Percentiles rank a stretch among this genome's conserved stretches.
Evolutionary conservation across 2,113 vertebrate species (phyloP).

Genomic region (Poeciliopsis turrubarensis): DNA sequence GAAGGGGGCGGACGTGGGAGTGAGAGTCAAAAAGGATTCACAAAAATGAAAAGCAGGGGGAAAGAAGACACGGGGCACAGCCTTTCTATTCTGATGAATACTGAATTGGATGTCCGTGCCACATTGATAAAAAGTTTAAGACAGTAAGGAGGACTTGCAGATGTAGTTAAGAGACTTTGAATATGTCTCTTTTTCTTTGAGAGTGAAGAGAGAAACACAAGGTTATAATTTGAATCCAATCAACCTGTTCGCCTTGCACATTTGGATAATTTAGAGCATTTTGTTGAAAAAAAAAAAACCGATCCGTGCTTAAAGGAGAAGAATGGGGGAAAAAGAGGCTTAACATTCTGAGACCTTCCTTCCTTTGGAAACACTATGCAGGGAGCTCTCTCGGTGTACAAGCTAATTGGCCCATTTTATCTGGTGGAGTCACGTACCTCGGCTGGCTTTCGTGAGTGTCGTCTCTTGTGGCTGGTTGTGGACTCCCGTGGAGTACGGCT

Average conservation of each 20-base stretch:
- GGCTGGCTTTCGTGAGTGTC: constrained; percentile 55
- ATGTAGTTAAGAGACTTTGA: constrained; percentile 21
- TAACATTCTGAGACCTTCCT: constrained; percentile 9
- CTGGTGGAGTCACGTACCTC: constrained; percentile 40
- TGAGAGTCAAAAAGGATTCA: constrained; percentile 18
- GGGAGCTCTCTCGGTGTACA: constrained; percentile 31
- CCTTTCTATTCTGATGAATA: constrained; percentile 43
- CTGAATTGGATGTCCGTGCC: constrained; percentile 28
- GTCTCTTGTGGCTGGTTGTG: constrained; percentile 65
- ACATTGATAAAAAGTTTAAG: constrained; percentile 44
- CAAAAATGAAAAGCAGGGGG: neutral
- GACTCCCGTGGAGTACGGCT: constrained; percentile 64
- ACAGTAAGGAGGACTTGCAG: neutral
- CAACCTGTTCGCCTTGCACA: constrained; percentile 35
- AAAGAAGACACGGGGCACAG: constrained; percentile 14
- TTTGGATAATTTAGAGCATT: constrained; percentile 22
- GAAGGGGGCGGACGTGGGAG: constrained; percentile 33
- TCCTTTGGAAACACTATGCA: constrained; percentile 11
- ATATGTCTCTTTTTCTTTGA: constrained; percentile 8
- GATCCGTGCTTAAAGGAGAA: neutral
- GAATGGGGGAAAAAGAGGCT: constrained; percentile 8
- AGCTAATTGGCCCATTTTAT: constrained; percentile 73
- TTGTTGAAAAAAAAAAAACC: neutral
- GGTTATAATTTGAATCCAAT: constrained; percentile 38
- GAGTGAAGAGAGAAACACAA: neutral